A percentile compares a stretch with the other conserved stretches of the same genome.
phyloP scores from a whole-genome alignment of 2,888 invertebrate species.

The Syrphus vitripennis region DNA sequence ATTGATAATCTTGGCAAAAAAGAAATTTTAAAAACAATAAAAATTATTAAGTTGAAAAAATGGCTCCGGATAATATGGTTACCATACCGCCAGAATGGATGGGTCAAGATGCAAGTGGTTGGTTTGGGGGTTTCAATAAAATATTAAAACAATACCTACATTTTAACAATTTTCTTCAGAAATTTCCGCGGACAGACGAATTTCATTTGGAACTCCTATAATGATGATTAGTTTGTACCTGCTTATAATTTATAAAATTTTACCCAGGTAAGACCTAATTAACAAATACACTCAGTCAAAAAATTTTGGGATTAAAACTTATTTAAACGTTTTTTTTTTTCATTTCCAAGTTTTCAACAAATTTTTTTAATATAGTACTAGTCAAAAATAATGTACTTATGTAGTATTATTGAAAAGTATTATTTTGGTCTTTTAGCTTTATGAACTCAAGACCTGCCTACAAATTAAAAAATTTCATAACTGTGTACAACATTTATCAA shows the following conservation, averaged over 20 bases:
- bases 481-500: conserved; percentile 91
- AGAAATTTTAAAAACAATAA: not conserved
- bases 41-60: not conserved
- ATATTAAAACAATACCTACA: no score
- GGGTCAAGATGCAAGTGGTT: not conserved
- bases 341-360: no score
- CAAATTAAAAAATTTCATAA: conserved; percentile 85
- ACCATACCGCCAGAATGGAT: not conserved
- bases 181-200: not conserved
- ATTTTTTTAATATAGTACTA: no score
- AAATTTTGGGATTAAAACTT: no score
- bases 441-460: conserved; percentile 88
- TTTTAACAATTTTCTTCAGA: not conserved
- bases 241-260: conserved; percentile 72
- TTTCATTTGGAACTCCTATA: not conserved
- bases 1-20: no score
- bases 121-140: not conserved
- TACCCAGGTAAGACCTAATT: conserved; percentile 73
- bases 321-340: no score
- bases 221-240: conserved; percentile 72
- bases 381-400: no score
- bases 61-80: not conserved
- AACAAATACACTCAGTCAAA: no score
- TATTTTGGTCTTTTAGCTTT: conserved; percentile 72
- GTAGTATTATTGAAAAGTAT: not conserved